phyloP scores from a whole-genome alignment of 2,797 vertebrate genomes.

The Coccyzus lansbergi region DNA sequence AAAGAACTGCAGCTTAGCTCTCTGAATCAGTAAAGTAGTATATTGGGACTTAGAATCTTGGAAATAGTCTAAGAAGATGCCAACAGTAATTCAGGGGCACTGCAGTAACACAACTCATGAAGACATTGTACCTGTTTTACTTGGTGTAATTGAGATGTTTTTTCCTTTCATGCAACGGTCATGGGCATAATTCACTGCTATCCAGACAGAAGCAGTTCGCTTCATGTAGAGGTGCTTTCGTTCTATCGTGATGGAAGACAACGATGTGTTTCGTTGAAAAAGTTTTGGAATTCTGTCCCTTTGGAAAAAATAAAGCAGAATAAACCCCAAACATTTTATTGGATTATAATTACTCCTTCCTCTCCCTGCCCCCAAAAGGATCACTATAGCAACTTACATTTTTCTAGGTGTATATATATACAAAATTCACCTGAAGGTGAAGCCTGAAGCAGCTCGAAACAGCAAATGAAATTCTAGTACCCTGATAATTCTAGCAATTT shows the following conservation, averaged over 20 bases:
- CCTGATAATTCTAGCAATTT: background rate
- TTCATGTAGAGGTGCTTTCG: background rate
- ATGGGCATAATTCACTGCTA: conserved; percentile 16
- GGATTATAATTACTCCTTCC: background rate
- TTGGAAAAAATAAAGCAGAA: background rate
- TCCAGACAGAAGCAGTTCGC: conserved; percentile 33
- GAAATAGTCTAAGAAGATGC: background rate
- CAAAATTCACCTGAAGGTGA: background rate
- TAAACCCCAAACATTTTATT: background rate
- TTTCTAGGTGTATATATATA: background rate
- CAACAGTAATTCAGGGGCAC: background rate
- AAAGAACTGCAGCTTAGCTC: background rate
- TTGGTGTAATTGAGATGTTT: conserved; percentile 44
- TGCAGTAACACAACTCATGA: background rate
- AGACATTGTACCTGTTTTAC: conserved; percentile 28
- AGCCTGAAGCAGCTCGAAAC: background rate
- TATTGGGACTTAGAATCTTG: background rate
- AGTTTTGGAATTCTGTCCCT: conserved; percentile 33
- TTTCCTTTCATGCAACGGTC: conserved; percentile 48
- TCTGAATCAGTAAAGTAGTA: background rate
- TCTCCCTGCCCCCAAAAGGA: background rate
- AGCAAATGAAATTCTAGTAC: background rate
- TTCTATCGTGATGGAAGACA: conserved; percentile 1
- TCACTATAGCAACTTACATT: background rate
- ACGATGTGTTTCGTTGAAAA: background rate